A percentile compares a stretch with the other conserved stretches of the same genome.
Evolutionary conservation across 2,797 vertebrate species (phyloP).

Genomic region (Poeciliopsis turneri): DNA sequence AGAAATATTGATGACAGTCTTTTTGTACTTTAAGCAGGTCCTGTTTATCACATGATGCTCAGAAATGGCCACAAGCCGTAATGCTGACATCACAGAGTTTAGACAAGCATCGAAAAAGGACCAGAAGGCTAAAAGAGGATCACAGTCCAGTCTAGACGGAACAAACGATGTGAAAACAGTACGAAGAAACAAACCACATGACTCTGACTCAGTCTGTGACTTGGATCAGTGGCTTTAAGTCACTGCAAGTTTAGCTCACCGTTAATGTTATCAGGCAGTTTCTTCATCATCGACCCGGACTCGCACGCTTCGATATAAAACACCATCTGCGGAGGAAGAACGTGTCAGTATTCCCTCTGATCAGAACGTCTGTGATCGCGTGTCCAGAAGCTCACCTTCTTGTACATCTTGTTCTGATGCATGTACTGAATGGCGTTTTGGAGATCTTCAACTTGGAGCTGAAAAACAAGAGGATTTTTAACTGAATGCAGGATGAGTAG

Average conservation of each 20-base stretch:
- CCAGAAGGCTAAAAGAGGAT: not conserved
- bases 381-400: constrained; percentile 79
- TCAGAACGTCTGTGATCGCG: not conserved
- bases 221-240: not conserved
- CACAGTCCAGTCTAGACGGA: not conserved
- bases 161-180: not conserved
- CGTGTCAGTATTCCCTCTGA: constrained; percentile 6
- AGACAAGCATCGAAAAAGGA: not conserved
- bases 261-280: constrained; percentile 86
- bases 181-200: not conserved
- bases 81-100: constrained; percentile 35
- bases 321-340: constrained; percentile 85
- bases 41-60: constrained; percentile 49
- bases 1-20: not conserved
- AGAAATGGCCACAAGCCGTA: not conserved
- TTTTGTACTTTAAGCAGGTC: not conserved
- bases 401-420: constrained; percentile 88
- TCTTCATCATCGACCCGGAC: constrained; percentile 96
- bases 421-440: constrained; percentile 89
- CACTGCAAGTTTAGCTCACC: constrained; percentile 78
- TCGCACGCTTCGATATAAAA: constrained; percentile 98
- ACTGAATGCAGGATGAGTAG: not conserved
- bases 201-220: not conserved
- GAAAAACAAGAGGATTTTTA: constrained; percentile 14
- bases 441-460: constrained; percentile 89